Base-by-base conservation (phyloP, 2,113 vertebrate species). In the Oreotrochilus melanogaster region DNA sequence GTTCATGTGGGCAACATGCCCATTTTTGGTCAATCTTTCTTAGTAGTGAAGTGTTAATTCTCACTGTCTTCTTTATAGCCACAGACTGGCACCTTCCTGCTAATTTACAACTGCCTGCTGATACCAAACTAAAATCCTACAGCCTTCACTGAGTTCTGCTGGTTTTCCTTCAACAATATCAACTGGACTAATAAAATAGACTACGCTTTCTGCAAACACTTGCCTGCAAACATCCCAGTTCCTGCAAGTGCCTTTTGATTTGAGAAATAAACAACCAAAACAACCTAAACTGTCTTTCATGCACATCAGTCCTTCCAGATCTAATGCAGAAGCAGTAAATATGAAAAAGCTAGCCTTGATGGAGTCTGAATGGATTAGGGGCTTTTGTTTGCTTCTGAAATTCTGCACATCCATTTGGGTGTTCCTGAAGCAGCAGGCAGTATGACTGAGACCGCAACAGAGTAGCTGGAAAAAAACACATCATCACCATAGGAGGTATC, bases 91-190 rank as follows among this genome's bases (percentile, higher is more conserved):
- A 88, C 81, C 21, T 70, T 70, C 17, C 50, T 58, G 82, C 50
- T 90, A 50, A 73, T 88, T 86, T 89, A 83, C 71, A 90, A 53
- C 31, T 76, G 74, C 58, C 67, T 90, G 90, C 86, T 90, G 90
- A 82, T 58, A 65, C 17, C 53, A 65, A 78, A 88, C 67, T 85
- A 92, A 84, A 92, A 94, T 35, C 53, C 28, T 75, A 60, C 58
- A 71, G 51, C 56, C 39, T 87, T 70, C 10, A 43, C 13, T 6
- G 13, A 66, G 1, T 78, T 95, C 54, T 62, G 43, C 42, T 83
- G 51, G 1, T 83, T 88, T 73, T 61, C 58, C 67, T 90, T 83
- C 62, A 94, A 75, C 17, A 61, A 1, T 35, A 66, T 65, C 50
- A 88, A 76, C 6, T 57, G 45, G 50, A 86, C 85, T 82, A 92